Evolutionary conservation across 1,140 invertebrate species (phyloP).

Genomic region (Brachionus calyciflorus): DNA sequence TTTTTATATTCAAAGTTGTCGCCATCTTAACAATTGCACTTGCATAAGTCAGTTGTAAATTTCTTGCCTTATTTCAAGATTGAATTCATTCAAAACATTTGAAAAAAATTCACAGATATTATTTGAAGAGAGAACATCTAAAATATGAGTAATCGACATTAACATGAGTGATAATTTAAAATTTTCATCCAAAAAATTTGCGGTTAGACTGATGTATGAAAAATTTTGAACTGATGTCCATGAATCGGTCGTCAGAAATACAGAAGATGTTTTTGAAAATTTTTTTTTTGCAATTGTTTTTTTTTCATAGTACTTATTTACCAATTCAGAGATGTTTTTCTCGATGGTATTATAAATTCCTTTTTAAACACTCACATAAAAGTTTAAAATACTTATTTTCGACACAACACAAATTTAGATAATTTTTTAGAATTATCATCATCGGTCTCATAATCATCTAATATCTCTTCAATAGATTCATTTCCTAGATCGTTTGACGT

Average conservation of each 20-base stretch:
- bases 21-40: not conserved
- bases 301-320: not conserved
- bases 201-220: not conserved
- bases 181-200: constrained; percentile 28
- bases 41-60: not conserved
- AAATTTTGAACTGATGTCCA: constrained; percentile 37
- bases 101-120: not conserved
- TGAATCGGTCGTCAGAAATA: not conserved
- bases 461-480: too few relatives aligned
- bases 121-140: not conserved
- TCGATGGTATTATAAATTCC: not conserved
- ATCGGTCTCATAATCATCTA: too few relatives aligned
- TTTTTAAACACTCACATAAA: not conserved
- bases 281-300: not conserved
- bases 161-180: not conserved
- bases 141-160: not conserved
- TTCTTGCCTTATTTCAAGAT: not conserved
- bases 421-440: too few relatives aligned
- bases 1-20: too few relatives aligned
- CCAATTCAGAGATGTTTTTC: not conserved
- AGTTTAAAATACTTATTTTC: constrained; percentile 14
- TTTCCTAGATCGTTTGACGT: too few relatives aligned
- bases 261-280: not conserved
- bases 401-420: too few relatives aligned
- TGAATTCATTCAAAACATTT: not conserved